Percentiles rank a stretch among this genome's conserved stretches.
phyloP scores from a whole-genome alignment of 2,113 vertebrate genomes.

The Gracilinanus agilis region DNA sequence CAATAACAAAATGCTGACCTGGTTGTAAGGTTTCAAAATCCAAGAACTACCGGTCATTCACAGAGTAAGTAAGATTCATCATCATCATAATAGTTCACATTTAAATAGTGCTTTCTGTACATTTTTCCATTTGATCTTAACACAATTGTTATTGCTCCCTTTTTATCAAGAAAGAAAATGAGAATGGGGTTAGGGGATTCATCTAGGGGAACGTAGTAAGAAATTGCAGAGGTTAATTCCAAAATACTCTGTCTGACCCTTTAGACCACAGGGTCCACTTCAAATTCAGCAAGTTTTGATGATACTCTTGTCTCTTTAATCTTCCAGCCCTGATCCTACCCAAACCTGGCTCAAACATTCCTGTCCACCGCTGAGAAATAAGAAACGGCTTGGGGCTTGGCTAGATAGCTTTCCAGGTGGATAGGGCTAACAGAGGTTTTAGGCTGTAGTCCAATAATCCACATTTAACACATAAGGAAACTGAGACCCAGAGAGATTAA shows the following conservation, averaged over 20 bases:
- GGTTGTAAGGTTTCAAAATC: neutral
- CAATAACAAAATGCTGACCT: neutral
- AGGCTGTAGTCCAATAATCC: neutral
- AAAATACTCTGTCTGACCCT: neutral
- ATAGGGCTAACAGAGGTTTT: neutral
- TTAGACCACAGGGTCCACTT: neutral
- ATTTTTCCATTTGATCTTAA: neutral
- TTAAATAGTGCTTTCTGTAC: neutral
- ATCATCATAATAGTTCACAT: neutral
- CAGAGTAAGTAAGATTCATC: neutral
- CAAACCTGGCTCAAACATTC: neutral
- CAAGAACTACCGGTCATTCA: neutral
- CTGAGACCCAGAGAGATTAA: neutral
- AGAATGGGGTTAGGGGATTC: neutral
- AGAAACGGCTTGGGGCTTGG: neutral
- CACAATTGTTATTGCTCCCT: neutral
- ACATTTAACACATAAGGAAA: neutral
- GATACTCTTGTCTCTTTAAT: neutral
- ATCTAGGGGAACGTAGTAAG: neutral
- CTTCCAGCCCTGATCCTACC: neutral
- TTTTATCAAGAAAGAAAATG: neutral
- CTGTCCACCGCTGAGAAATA: neutral
- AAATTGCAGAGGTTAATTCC: constrained; percentile 3
- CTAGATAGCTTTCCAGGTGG: neutral
- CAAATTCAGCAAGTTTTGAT: neutral